phyloP scores from a whole-genome alignment of 2,113 vertebrate species.

The Helogale parvula region DNA sequence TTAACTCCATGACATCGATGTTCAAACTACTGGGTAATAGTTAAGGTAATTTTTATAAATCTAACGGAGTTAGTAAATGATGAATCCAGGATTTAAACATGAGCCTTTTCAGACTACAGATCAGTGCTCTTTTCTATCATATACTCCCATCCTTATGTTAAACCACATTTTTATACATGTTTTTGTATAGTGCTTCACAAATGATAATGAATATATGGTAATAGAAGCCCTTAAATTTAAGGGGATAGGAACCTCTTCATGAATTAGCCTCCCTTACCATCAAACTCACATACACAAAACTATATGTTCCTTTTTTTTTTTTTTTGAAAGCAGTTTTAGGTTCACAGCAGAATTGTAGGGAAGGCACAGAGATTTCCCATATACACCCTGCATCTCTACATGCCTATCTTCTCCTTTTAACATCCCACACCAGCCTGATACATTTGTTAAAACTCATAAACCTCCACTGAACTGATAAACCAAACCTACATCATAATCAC shows the following conservation, averaged over 20 bases:
- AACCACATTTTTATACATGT: neutral
- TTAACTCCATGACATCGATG: slow-evolving; percentile 30
- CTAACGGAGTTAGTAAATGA: neutral
- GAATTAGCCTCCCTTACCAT: neutral
- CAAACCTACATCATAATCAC: neutral
- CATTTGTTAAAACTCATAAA: slow-evolving; percentile 16
- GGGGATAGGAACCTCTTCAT: neutral
- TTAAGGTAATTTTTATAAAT: neutral
- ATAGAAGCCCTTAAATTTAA: neutral
- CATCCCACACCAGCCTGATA: neutral
- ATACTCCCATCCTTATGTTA: neutral
- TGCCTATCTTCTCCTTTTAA: neutral
- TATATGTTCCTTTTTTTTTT: neutral
- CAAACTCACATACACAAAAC: neutral
- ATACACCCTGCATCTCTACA: neutral
- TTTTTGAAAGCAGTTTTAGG: neutral
- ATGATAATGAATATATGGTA: neutral
- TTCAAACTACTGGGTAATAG: slow-evolving; percentile 8
- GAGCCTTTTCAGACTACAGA: neutral
- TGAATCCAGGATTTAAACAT: slow-evolving; percentile 26
- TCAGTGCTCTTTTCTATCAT: neutral
- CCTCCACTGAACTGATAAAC: neutral
- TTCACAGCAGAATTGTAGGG: neutral
- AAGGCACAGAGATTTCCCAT: neutral
- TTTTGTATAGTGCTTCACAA: slow-evolving; percentile 27